Conservation (phyloP, 2,797 vertebrate species). For the Diplodus sargus region DNA sequence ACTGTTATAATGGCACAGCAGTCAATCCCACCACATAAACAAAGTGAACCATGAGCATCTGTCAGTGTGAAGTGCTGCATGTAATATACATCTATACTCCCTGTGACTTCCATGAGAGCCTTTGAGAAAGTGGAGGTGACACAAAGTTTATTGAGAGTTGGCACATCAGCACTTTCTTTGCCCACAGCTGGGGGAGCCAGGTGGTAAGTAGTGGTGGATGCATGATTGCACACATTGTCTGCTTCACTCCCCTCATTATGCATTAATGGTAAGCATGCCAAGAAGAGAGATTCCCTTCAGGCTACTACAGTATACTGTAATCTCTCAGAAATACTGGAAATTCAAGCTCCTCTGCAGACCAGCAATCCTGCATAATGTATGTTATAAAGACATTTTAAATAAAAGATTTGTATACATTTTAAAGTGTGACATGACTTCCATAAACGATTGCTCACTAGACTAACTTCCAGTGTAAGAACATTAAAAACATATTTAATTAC, state of each 20-base stretch:
- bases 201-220: constrained; percentile 11
- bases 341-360: background rate
- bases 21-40: background rate
- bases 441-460: background rate
- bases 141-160: background rate
- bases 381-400: background rate
- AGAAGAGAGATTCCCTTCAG: constrained; percentile 29
- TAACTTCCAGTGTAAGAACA: background rate
- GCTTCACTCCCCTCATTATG: constrained; percentile 61
- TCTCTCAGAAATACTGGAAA: constrained; percentile 27
- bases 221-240: constrained; percentile 66
- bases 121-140: background rate
- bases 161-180: background rate
- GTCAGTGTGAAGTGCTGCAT: background rate
- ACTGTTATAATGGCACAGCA: background rate
- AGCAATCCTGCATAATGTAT: background rate
- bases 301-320: constrained; percentile 24
- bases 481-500: background rate
- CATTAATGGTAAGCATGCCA: constrained; percentile 45
- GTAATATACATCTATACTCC: background rate
- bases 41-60: background rate
- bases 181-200: constrained; percentile 39
- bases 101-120: background rate
- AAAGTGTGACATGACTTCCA: background rate
- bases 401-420: background rate